Evolutionary conservation across 2,797 vertebrate species (phyloP), one percentile per base, ranked within the genome.

Genomic region (Anisognathus igniventris): DNA sequence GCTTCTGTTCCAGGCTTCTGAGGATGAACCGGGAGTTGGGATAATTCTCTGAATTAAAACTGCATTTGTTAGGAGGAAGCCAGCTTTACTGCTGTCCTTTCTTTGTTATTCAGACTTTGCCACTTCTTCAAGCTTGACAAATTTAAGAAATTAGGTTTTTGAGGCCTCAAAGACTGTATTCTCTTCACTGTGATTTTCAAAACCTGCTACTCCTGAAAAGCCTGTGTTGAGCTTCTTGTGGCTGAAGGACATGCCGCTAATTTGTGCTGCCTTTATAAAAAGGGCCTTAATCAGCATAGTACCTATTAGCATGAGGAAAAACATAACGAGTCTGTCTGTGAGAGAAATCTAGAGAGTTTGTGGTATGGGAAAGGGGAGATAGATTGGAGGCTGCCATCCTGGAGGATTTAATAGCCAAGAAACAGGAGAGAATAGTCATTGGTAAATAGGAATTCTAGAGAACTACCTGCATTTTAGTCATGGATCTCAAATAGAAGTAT

Each of bases 191-290:
- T 89, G 57, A 42, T 70, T 91, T 92, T 76, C 81, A 60, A 86
- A 94, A 64, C 73, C 76, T 86, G 47, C 62, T 93, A 37, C 24
- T 91, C 79, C 78, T 70, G 70, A 83, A 93, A 88, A 92, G 51
- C 48, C 44, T 33, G 61, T 70, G 24, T 53, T 77, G 64, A 80
- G 48, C 89, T 93, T 89, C 67, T 83, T 76, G 42, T 1, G 5
- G 45, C 44, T 83, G 70, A 47, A 91, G 75, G 81, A 93, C 30
- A 18, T 54, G 35, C 45, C 7, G 24, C 28, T 65, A 31, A 70
- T 72, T 83, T 94, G 39, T 78, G 30, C 51, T 73, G 70, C 76
- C 75, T 88, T 85, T 92, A 44, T 13, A 40, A 68, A 61, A 87
- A 65, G 35, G 57, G 24, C 33, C 39, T 85, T 40, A 53, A 74